phyloP scores from a whole-genome alignment of 2,113 vertebrate genomes.

The Nymphicus hollandicus region DNA sequence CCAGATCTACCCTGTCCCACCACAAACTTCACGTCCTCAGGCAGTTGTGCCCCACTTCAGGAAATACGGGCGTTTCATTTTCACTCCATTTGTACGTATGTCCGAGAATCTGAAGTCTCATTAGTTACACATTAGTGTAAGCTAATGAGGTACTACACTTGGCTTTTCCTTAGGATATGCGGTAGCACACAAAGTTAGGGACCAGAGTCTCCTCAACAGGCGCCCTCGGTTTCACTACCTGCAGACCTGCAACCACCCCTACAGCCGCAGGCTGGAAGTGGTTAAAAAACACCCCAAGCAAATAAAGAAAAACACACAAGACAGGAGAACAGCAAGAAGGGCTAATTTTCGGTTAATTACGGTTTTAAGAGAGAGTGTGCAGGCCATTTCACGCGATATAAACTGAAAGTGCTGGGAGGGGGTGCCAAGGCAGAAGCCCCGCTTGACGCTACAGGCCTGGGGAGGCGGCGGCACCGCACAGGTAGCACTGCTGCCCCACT shows the following conservation, averaged over 20 bases:
- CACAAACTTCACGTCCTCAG: not conserved
- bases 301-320: not conserved
- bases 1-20: not conserved
- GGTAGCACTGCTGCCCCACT: not conserved
- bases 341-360: not conserved
- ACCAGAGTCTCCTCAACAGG: not conserved
- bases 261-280: not conserved
- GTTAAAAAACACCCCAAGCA: not conserved
- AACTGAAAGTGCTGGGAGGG: not conserved
- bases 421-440: not conserved
- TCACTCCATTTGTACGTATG: not conserved
- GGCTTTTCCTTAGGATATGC: not conserved
- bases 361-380: not conserved
- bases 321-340: not conserved
- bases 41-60: not conserved
- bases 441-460: not conserved
- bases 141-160: rapidly evolving
- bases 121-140: not conserved
- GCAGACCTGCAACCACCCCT: not conserved
- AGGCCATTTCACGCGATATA: not conserved
- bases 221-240: not conserved
- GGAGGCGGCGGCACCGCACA: not conserved
- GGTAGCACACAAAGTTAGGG: not conserved
- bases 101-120: not conserved
- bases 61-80: rapidly evolving